A percentile compares a stretch with the other conserved stretches of the same genome.
Evolutionary conservation across 1,140 invertebrate genomes (phyloP).

Genomic region (Colletes gigas): DNA sequence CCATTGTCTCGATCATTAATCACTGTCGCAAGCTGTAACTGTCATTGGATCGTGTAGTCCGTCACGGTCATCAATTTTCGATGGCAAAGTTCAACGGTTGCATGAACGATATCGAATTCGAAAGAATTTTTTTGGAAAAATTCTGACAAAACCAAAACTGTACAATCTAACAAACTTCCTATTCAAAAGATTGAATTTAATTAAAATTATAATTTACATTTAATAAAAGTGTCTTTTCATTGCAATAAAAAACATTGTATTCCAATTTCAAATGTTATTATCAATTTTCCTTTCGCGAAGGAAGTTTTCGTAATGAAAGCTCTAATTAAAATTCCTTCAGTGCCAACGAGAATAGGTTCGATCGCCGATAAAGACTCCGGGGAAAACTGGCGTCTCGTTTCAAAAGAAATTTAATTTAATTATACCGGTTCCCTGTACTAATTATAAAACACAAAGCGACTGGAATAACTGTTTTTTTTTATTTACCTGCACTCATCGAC

Average conservation of each 20-base stretch:
- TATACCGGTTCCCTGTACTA: background rate
- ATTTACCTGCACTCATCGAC: too few species aligned
- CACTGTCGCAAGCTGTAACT: constrained; percentile 41
- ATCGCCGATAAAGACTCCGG: background rate
- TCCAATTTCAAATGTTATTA: background rate
- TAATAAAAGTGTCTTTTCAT: too few species aligned
- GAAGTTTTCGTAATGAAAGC: background rate
- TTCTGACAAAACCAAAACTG: background rate
- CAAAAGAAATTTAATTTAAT: background rate
- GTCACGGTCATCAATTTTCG: constrained; percentile 36
- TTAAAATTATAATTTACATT: too few species aligned
- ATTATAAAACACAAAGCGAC: constrained; percentile 1
- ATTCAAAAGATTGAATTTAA: too few species aligned
- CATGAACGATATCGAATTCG: background rate
- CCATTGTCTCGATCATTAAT: constrained; percentile 56
- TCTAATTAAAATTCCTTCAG: constrained; percentile 31
- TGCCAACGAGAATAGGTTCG: background rate
- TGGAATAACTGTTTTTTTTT: constrained; percentile 1
- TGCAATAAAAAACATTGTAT: background rate
- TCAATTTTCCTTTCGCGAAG: background rate
- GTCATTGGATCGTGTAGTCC: constrained; percentile 32
- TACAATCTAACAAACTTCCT: too few species aligned
- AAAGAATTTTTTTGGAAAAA: background rate
- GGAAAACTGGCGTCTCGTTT: too few species aligned
- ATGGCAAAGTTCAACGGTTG: constrained; percentile 15